Base-by-base conservation (phyloP, 2,113 vertebrate genomes). In the Hippoglossus stenolepis region DNA sequence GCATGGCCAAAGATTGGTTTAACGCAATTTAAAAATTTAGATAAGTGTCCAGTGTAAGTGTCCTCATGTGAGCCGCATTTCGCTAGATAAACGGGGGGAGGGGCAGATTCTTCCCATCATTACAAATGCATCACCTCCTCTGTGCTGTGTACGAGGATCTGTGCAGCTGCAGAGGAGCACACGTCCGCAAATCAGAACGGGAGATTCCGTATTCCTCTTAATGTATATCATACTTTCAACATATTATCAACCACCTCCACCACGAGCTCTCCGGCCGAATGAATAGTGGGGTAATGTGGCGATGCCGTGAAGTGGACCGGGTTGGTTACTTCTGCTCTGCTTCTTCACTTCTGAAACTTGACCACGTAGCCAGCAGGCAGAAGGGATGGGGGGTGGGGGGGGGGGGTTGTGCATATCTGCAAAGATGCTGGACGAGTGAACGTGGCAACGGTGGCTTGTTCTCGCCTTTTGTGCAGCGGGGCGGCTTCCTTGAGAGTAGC, bases 11-110 rank as follows among this genome's bases (percentile, higher is more conserved):
- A 90, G 72, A 90, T 84, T 84, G 79, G 78, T 85, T 90, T 90
- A 93, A 91, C 73, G 28, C 78, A 83, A 92, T 92, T 92, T 85
- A 76, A 91, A 84, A 69, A 87, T 90, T 90, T 83, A 85, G 87
- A 87, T 90, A 91, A 90, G 86, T 92, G 86, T 90, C 82, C 88
- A 51, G 62, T 61, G 64, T 89, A 91, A 91, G 85, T 88, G 89
- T 68, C 83, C 82, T 89, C 93, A 92, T 93, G 93, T 92, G 92
- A 94, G 81, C 73, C 86, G 66, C 65, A 92, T 92, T 92, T 87
- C 54, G 68, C 43, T 38, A 47, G 70, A 92, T 73, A 77, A 74
- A 79, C 20, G 65, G 83, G 73, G 83, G 64, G 54, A 77, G 75
- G 83, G 66, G 65, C 53, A 63, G 75, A 73, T 79, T 85, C 75